Base-by-base conservation (phyloP, 2,888 invertebrate species). In the Lasioglossum calceatum region DNA sequence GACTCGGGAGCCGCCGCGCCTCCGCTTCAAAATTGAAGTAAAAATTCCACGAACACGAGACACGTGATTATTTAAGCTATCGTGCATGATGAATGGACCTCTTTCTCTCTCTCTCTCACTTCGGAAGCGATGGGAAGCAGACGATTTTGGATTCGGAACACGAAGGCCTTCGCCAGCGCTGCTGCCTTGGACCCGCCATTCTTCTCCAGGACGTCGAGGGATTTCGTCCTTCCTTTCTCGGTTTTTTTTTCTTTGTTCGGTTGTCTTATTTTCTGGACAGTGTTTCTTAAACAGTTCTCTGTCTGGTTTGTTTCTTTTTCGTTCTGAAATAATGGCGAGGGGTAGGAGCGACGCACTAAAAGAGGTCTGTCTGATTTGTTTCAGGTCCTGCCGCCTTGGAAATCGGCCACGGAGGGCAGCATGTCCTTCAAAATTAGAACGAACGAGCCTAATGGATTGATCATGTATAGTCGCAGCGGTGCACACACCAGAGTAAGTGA, bases 361-460 rank as follows among this genome's bases (percentile, higher is more conserved):
- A 84, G 85, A 79, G 86, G 79, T 87, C 77, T 75, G 90, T 91
- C 89, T 90, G 80, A 81, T 93, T 93, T 93, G 93, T 96, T 95
- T 89, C 96, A 98, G 98, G 97, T 98, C 79, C 96, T 99, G 92
- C 98, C 99, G 71, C 97, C 98, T 81, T 99, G 99, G 99, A 98
- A 98, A 95, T 98, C 98, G 3, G 98, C 98, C 93, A 97, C 98
- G 94, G 97, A 97, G 44, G 99, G 99, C 86, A 98, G 98, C 47
- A 97, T 99, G 93, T 98, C 98, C 71, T 98, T 99, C 96, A 98
- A 99, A 96, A 98, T 99, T 94, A 97, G 99, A 87, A 99, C 99
- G 73, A 98, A 98, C 95, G 99, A 99, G 95, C 98, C 98, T 12
- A 98, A 99, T 94, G 99, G 99, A 42, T 96, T 99, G 90, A 97